These are phyloP conservation scores for Menidia menidia DNA, from an alignment of 2,797 vertebrate genomes.

Conservation along the genomic window DNA sequence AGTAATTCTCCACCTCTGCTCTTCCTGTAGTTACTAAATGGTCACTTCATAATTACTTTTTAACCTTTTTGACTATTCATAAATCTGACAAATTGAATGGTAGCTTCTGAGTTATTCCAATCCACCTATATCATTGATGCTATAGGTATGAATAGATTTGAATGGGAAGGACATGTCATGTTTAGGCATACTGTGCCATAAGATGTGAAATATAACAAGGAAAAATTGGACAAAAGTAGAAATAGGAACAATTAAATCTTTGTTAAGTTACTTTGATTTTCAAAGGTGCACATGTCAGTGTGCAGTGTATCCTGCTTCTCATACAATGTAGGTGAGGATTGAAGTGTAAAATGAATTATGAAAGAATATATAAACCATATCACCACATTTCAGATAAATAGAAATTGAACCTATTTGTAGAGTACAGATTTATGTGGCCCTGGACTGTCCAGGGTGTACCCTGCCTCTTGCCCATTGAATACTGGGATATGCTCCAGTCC, in stretches of 20 bases:
- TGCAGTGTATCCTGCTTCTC: no score
- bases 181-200: background rate
- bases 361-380: no score
- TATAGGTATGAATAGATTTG: conserved; percentile 3
- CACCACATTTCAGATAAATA: no score
- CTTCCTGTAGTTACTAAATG: conserved; percentile 22
- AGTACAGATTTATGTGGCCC: no score
- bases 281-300: no score
- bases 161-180: background rate
- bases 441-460: no score
- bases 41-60: conserved; percentile 50
- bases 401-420: no score
- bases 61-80: conserved; percentile 51
- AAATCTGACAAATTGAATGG: conserved; percentile 33
- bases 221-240: background rate
- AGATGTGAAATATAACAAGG: background rate
- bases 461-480: no score
- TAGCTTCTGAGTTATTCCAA: conserved; percentile 7
- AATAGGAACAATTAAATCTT: background rate
- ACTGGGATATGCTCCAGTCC: no score
- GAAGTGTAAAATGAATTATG: no score
- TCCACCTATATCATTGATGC: conserved; percentile 7
- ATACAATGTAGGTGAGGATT: no score
- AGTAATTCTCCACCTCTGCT: conserved; percentile 40
- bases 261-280: no score